Conservation (phyloP, 1,140 invertebrate genomes). For the Lepidurus couesii region DNA sequence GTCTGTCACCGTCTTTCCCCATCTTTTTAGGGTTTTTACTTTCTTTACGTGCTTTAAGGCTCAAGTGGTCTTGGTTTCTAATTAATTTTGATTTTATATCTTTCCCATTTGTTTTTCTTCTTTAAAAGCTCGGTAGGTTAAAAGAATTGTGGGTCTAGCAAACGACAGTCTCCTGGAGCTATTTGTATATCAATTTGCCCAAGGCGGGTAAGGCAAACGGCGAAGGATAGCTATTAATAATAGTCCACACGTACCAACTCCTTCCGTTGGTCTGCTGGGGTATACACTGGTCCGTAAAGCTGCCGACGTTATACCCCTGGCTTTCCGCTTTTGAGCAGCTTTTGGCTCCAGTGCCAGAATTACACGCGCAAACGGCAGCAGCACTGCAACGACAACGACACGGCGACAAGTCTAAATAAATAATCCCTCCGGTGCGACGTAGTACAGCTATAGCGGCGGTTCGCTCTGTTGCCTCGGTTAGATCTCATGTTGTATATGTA, state of each 20-base stretch:
- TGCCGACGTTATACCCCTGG: background rate
- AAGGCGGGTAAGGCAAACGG: background rate
- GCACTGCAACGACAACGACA: slow-evolving; percentile 20
- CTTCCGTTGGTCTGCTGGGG: slow-evolving; percentile 7
- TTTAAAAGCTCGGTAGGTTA: background rate
- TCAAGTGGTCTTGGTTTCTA: background rate
- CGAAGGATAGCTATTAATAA: slow-evolving; percentile 22
- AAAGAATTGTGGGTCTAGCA: background rate
- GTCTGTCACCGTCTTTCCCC: background rate
- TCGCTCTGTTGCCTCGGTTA: background rate
- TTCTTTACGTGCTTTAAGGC: background rate
- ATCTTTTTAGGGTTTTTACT: background rate
- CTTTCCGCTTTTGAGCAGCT: background rate
- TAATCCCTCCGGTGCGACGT: slow-evolving; percentile 17
- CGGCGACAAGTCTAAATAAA: slow-evolving; percentile 19
- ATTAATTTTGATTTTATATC: background rate
- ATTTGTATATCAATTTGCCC: slow-evolving; percentile 11
- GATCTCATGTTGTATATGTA: slow-evolving; percentile 9
- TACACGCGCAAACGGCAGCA: background rate
- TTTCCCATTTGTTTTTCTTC: background rate
- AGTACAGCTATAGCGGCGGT: slow-evolving; percentile 3
- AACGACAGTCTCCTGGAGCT: slow-evolving; percentile 8
- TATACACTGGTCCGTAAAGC: background rate
- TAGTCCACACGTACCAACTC: slow-evolving; percentile 4
- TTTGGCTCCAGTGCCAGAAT: slow-evolving; percentile 6